A percentile compares a stretch with the other conserved stretches of the same genome.
Conservation (phyloP, 92 coral and sea anemone genomes). For the Zoanthus sociatus region DNA sequence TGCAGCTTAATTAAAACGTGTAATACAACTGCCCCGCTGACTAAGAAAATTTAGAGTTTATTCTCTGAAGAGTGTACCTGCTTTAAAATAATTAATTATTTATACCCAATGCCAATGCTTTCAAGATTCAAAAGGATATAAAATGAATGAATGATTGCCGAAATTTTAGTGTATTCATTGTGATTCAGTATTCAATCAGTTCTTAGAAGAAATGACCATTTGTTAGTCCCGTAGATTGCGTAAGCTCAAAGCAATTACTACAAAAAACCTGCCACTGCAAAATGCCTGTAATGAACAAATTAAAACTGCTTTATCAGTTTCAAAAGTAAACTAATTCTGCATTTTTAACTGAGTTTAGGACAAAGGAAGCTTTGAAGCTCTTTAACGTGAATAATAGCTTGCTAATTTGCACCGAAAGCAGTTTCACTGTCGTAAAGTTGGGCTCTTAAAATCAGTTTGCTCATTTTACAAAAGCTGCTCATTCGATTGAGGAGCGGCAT, state of each 20-base stretch:
- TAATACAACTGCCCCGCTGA: background rate
- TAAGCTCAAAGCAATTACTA: too few species aligned
- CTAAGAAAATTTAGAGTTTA: background rate
- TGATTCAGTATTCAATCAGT: background rate
- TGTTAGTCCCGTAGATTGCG: too few species aligned
- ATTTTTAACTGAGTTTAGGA: too few species aligned
- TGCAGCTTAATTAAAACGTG: too few species aligned
- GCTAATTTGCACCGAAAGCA: background rate
- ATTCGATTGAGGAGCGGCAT: background rate
- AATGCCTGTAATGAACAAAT: too few species aligned
- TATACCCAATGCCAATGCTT: background rate
- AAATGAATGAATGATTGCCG: background rate
- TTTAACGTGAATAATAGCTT: background rate
- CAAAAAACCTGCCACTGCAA: too few species aligned
- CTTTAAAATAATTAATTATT: slow-evolving; percentile 8
- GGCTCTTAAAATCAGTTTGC: background rate
- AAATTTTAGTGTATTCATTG: background rate
- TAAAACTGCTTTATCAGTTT: too few species aligned
- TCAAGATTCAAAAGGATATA: background rate
- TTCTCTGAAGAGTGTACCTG: background rate
- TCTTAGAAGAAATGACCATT: background rate
- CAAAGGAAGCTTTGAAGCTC: too few species aligned
- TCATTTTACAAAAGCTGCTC: background rate
- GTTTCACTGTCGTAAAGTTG: background rate
- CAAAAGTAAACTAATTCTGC: too few species aligned